Base-by-base conservation (phyloP, 2,888 invertebrate genomes). In the Adelognathus sp. region DNA sequence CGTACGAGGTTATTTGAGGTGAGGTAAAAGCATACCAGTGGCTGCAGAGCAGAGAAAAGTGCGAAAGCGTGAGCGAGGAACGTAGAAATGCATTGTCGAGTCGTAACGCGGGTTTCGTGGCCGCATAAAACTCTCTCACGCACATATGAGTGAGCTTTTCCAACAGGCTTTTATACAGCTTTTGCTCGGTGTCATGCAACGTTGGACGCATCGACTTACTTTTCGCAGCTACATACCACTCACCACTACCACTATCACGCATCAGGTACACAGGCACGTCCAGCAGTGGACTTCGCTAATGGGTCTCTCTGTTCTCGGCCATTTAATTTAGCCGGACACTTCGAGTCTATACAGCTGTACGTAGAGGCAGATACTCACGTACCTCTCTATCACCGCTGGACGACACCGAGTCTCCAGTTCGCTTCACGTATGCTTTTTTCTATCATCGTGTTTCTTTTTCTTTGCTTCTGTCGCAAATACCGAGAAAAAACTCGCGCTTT, bases 31-130 rank as follows among this genome's bases (percentile, higher is more conserved):
- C 61, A 41, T 5, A 7, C 14, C 11, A 24, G 18, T 21, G 1
- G 16, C 63, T 41, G 36, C 39, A n/a, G 52, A 54, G 63, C 41
- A 77, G 79, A 81, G 82, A 76, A n/a, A n/a, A n/a, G n/a, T n/a
- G n/a, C n/a, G 80, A 71, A 73, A 73, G 80, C 70, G 44, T 67
- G 56, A 54, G 67, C 72, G 77, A 50, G 21, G 27, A 82, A 81
- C 80, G 70, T 78, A 79, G 80, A 79, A 80, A 81, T 60, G 79
- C 80, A 81, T 82, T 83, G 82, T 82, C 82, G 78, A 76, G 80
- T 81, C 79, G 77, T 83, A 81, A 77, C 76, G 79, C 63, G 63
- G n/a, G 44, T 21, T 58, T 60, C 81, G 70, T 36, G 52, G 66
- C 58, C 56, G 73, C 79, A 83, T 83, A 83, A 83, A 83, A 82